These are phyloP conservation scores for Micoletzkya japonica DNA, from an alignment of 2,888 invertebrate species.

Conservation along the genomic window DNA sequence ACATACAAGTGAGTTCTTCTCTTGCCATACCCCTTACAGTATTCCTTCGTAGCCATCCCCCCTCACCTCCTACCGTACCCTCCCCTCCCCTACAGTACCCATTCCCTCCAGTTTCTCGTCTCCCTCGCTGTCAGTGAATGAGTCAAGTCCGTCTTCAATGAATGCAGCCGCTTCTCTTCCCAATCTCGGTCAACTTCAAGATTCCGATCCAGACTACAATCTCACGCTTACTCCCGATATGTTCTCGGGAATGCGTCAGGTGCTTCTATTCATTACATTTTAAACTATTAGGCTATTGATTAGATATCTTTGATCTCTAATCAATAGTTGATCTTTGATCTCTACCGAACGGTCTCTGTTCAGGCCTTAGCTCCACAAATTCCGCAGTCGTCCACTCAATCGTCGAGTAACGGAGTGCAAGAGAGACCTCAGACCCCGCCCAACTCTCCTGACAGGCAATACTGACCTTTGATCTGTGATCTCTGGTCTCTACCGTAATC, in stretches of 20 bases:
- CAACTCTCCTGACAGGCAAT: slow-evolving; percentile 21
- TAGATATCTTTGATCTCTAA: not conserved
- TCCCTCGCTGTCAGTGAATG: slow-evolving; percentile 41
- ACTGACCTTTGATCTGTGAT: not conserved
- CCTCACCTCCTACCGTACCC: too few species aligned
- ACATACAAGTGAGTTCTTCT: slow-evolving; percentile 35
- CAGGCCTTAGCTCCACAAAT: slow-evolving; percentile 18
- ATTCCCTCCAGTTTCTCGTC: slow-evolving; percentile 41
- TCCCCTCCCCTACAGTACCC: not conserved
- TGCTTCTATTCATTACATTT: not conserved
- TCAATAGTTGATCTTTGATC: too few species aligned
- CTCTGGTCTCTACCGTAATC: not conserved
- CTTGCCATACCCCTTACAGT: too few species aligned
- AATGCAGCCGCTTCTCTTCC: slow-evolving; percentile 42
- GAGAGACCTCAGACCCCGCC: slow-evolving; percentile 25
- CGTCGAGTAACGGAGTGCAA: slow-evolving; percentile 2
- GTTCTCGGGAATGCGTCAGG: slow-evolving; percentile 48
- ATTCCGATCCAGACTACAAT: slow-evolving; percentile 60
- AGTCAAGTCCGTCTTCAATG: slow-evolving; percentile 6
- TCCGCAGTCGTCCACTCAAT: slow-evolving; percentile 1
- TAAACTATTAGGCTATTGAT: not conserved
- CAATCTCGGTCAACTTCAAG: slow-evolving; percentile 38
- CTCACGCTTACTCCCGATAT: slow-evolving; percentile 59
- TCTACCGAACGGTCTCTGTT: too few species aligned
- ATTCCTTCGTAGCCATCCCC: too few species aligned